Evolutionary conservation across 1,140 invertebrate genomes (phyloP).

Genomic region (Drosophila nikananu): DNA sequence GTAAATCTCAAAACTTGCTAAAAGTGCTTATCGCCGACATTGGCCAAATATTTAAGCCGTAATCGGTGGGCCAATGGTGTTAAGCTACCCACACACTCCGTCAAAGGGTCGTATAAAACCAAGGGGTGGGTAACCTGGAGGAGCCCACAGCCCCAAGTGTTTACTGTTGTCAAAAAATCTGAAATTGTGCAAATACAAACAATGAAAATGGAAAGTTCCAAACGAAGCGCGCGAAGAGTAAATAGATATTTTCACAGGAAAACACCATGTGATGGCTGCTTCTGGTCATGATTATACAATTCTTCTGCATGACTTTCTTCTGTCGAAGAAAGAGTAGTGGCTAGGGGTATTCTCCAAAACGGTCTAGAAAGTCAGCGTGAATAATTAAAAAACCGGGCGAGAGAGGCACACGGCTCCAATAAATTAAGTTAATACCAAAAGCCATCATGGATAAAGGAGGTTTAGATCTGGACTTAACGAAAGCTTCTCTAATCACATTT

Average conservation of each 20-base stretch:
- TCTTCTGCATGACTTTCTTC: constrained; percentile 1
- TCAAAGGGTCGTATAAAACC: constrained; percentile 19
- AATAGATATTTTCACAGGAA: constrained; percentile 20
- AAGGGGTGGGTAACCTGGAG: neutral
- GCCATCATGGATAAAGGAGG: neutral
- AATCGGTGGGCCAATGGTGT: constrained; percentile 26
- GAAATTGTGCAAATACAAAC: constrained; percentile 24
- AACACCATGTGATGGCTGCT: constrained; percentile 17
- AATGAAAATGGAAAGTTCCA: constrained; percentile 49
- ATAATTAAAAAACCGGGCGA: neutral
- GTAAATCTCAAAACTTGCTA: constrained; percentile 13
- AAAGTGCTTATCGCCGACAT: constrained; percentile 32
- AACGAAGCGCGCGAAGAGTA: constrained; percentile 24
- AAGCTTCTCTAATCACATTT: neutral
- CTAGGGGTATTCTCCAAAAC: neutral
- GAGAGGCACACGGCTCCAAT: constrained; percentile 1
- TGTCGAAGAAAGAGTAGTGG: neutral
- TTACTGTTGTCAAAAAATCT: constrained; percentile 21
- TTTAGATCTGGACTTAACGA: neutral
- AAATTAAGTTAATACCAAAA: constrained; percentile 13
- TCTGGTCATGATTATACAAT: constrained; percentile 7
- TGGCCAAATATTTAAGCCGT: constrained; percentile 43
- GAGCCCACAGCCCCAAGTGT: neutral
- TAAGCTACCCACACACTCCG: constrained; percentile 30
- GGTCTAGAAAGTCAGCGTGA: constrained; percentile 5